A percentile compares a stretch with the other conserved stretches of the same genome.
phyloP scores from a whole-genome alignment of 2,113 vertebrate genomes.

The Solenodon paradoxus region DNA sequence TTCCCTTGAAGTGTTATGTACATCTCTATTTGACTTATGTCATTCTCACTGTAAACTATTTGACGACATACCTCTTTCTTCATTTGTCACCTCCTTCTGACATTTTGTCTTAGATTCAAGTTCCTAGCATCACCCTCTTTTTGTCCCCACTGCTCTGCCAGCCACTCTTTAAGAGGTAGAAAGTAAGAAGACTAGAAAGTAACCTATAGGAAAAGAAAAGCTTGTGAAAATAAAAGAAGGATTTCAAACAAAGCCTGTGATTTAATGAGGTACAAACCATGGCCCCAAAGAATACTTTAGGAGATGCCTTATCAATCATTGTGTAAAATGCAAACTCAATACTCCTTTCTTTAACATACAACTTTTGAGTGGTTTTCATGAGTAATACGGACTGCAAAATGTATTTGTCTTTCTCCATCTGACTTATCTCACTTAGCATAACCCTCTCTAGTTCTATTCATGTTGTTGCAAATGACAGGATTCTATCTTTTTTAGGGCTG shows the following conservation, averaged over 20 bases:
- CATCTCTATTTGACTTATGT: not conserved
- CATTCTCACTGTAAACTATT: conserved; percentile 24
- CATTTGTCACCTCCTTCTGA: not conserved
- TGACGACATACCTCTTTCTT: not conserved
- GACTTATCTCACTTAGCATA: too few species aligned
- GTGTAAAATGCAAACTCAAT: not conserved
- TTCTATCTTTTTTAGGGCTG: too few species aligned
- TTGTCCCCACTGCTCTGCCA: not conserved
- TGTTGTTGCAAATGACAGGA: too few species aligned
- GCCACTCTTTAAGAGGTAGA: not conserved
- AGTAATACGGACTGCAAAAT: not conserved
- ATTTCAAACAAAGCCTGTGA: not conserved
- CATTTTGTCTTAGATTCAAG: not conserved
- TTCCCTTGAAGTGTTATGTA: conserved; percentile 9
- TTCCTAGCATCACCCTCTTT: not conserved
- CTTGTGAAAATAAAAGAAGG: not conserved
- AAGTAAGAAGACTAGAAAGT: not conserved
- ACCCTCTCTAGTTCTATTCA: too few species aligned
- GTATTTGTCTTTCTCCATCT: too few species aligned
- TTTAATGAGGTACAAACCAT: not conserved
- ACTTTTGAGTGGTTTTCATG: not conserved
- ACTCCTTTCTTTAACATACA: not conserved
- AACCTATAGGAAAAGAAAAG: not conserved
- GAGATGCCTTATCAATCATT: not conserved
- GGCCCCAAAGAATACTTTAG: not conserved